These are phyloP conservation scores for Nemapogon koenigi DNA, from an alignment of 2,888 invertebrate species.

Conservation along the genomic window DNA sequence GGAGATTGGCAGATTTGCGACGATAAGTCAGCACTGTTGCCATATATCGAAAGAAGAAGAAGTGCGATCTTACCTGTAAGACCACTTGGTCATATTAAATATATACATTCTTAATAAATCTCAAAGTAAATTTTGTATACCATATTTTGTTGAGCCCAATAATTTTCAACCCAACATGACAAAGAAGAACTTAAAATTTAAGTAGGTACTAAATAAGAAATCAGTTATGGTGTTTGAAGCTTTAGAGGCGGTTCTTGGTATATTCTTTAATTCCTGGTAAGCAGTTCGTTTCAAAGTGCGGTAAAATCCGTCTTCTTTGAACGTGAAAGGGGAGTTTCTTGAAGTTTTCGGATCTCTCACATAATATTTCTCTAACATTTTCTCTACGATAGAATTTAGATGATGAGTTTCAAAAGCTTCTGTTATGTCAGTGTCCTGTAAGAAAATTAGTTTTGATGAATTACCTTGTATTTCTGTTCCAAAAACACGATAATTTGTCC, in stretches of 20 bases:
- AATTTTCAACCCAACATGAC: conserved; percentile 29
- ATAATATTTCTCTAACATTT: conserved; percentile 69
- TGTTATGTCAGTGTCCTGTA: conserved; percentile 69
- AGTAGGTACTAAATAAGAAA: conserved; percentile 33
- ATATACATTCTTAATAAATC: conserved; percentile 76
- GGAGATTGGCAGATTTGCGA: too few species aligned
- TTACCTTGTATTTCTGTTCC: too few species aligned
- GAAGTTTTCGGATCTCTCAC: conserved; percentile 67
- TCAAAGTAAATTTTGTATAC: conserved; percentile 47
- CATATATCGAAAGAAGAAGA: too few species aligned
- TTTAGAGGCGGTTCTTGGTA: conserved; percentile 32
- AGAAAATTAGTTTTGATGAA: too few species aligned
- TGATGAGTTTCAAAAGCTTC: conserved; percentile 69
- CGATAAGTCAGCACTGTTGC: too few species aligned
- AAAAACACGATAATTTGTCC: too few species aligned
- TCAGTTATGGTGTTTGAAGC: conserved; percentile 36
- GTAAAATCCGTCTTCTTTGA: conserved; percentile 78
- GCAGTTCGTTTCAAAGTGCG: conserved; percentile 69
- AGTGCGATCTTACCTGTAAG: conserved; percentile 56
- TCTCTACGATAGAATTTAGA: conserved; percentile 54
- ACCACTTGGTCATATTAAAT: conserved; percentile 73
- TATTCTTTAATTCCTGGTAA: conserved; percentile 57
- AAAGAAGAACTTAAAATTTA: conserved; percentile 35
- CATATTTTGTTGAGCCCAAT: conserved; percentile 27
- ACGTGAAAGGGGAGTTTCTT: conserved; percentile 76